Evolutionary conservation across 2,888 invertebrate species (phyloP), one percentile per base, ranked within the genome.

Genomic region (Allolobophora icterica): DNA sequence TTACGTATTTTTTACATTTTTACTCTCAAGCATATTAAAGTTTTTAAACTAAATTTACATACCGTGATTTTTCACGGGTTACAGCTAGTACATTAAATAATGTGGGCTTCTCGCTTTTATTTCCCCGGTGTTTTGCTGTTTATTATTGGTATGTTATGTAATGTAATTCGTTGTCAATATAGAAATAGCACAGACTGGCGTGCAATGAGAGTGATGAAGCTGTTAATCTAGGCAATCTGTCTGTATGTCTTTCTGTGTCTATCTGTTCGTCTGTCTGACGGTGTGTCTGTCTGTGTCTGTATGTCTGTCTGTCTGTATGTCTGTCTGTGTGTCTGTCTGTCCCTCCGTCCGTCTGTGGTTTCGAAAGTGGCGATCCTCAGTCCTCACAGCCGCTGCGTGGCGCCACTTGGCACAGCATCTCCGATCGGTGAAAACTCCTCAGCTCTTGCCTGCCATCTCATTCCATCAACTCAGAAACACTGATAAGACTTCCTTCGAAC

Each of bases 351-450:
- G 71, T 71, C 71, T 71, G 71, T 71, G 71, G n/a, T 71, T 71
- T 71, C n/a, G n/a, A 71, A 71, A 71, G 71, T 71, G 71, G 3
- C 71, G 71, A 71, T 71, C n/a, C 71, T 71, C 71, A n/a, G n/a
- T 71, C n/a, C 71, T 71, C 71, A n/a, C 71, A 71, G 71, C 71
- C 71, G 71, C 71, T 71, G n/a, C 71, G 71, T 71, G 71, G 71
- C 71, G 71, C 71, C 71, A 71, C 71, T 71, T 71, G 71, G 71
- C 71, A n/a, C n/a, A 1, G 71, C 30, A 71, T n/a, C 71, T n/a
- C 71, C 71, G 71, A 71, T 71, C 71, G 11, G 71, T n/a, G 71
- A 71, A n/a, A 71, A 71, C 71, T 71, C 1, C 6, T 24, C 21
- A 42, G 19, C 52, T 21, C 19, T 71, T 5, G 24, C 24, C 21